These are phyloP conservation scores for Porites lutea DNA, from an alignment of 64 coral and sea anemone species.

Conservation along the genomic window DNA sequence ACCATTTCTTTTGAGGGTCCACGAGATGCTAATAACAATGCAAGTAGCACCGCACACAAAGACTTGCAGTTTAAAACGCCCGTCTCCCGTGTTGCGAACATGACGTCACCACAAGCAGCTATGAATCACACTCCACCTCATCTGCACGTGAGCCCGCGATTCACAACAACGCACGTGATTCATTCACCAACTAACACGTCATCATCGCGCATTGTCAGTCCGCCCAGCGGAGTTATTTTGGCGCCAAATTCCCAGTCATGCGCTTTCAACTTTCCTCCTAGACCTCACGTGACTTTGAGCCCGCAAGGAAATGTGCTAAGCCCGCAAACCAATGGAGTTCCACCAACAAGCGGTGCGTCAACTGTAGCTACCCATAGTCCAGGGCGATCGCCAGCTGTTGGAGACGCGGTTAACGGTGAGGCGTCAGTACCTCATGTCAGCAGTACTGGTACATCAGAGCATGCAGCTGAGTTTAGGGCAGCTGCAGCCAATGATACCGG, in stretches of 20 bases:
- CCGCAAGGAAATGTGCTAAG: slow-evolving; percentile 23
- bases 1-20: slow-evolving; percentile 34
- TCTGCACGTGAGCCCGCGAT: slow-evolving; percentile 45
- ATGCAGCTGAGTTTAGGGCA: slow-evolving; percentile 70
- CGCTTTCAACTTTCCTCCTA: slow-evolving; percentile 28
- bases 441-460: slow-evolving; percentile 87
- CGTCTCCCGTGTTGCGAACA: slow-evolving; percentile 3
- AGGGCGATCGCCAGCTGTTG: slow-evolving; percentile 47
- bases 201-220: slow-evolving; percentile 27
- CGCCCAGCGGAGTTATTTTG: slow-evolving; percentile 16
- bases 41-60: slow-evolving; percentile 4
- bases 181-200: slow-evolving; percentile 33
- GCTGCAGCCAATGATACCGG: slow-evolving; percentile 71
- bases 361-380: slow-evolving; percentile 47
- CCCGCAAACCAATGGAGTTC: slow-evolving; percentile 63
- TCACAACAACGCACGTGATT: slow-evolving; percentile 36
- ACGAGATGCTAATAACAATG: slow-evolving; percentile 85
- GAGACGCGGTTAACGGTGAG: slow-evolving; percentile 65
- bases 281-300: slow-evolving; percentile 19
- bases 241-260: slow-evolving; percentile 40
- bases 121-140: slow-evolving; percentile 19
- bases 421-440: slow-evolving; percentile 91
- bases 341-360: slow-evolving; percentile 30
- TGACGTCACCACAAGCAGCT: slow-evolving; percentile 12
- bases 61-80: slow-evolving; percentile 37